These are phyloP conservation scores for Apodemia zela DNA, from an alignment of 2,888 invertebrate genomes.

Conservation along the genomic window DNA sequence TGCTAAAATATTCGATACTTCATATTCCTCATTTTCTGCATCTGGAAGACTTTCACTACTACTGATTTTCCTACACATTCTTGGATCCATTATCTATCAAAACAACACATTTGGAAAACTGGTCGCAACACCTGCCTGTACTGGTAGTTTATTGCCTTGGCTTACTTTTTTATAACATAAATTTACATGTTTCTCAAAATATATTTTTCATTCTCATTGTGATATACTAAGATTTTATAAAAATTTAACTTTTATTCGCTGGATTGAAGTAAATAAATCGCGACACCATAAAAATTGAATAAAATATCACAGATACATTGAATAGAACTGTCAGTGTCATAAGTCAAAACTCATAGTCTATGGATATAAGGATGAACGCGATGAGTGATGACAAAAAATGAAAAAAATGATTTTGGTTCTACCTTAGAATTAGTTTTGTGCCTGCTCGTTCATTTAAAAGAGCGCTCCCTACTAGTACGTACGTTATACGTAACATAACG, in stretches of 20 bases:
- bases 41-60: constrained; percentile 78
- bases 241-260: constrained; percentile 45
- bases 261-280: constrained; percentile 56
- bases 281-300: constrained; percentile 37
- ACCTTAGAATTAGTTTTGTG: too few species aligned
- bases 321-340: constrained; percentile 1
- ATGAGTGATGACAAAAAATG: too few species aligned
- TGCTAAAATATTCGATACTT: constrained; percentile 65
- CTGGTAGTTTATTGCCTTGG: constrained; percentile 62
- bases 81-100: constrained; percentile 79
- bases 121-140: constrained; percentile 55
- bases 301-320: neutral
- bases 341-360: neutral
- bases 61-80: constrained; percentile 79
- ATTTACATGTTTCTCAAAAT: constrained; percentile 50
- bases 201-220: constrained; percentile 39
- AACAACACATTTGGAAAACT: constrained; percentile 74
- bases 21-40: constrained; percentile 66
- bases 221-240: constrained; percentile 44
- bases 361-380: neutral
- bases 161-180: constrained; percentile 52
- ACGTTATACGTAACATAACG: too few species aligned
- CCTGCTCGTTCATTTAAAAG: too few species aligned
- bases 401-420: too few species aligned
- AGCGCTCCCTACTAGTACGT: too few species aligned